phyloP scores from a whole-genome alignment of 64 coral and sea anemone species.

The Montipora sp. region DNA sequence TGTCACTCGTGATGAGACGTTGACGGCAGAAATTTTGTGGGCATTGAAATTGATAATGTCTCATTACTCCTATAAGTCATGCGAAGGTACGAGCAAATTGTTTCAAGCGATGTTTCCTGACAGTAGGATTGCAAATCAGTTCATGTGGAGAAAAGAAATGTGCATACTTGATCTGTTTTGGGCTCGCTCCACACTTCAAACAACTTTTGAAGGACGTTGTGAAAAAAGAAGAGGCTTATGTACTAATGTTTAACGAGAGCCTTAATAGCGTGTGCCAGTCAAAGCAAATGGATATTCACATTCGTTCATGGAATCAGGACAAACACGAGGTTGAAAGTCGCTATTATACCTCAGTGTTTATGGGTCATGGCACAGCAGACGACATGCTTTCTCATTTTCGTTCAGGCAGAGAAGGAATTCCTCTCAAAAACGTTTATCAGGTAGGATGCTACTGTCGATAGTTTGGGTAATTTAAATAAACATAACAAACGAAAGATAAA shows the following conservation, averaged over 20 bases:
- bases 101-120: conserved; percentile 78
- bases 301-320: conserved; percentile 43
- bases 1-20: conserved; percentile 18
- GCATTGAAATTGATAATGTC: not conserved
- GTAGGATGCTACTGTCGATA: too few relatives aligned
- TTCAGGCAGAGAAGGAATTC: conserved; percentile 39
- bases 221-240: conserved; percentile 53
- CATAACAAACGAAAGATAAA: not conserved
- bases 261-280: conserved; percentile 44
- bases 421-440: conserved; percentile 29
- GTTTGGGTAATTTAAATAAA: too few relatives aligned
- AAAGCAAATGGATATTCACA: not conserved
- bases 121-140: conserved; percentile 60
- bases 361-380: conserved; percentile 57
- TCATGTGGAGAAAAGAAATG: conserved; percentile 8
- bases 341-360: conserved; percentile 59
- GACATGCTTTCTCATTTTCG: conserved; percentile 52
- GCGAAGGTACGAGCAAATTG: conserved; percentile 46
- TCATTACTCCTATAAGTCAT: conserved; percentile 57
- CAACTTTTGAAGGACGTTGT: conserved; percentile 55
- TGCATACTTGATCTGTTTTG: conserved; percentile 27
- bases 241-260: conserved; percentile 53
- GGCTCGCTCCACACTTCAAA: conserved; percentile 61
- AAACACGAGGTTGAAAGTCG: conserved; percentile 19
- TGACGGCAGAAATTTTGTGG: conserved; percentile 27